Percentiles rank a stretch among this genome's conserved stretches.
Evolutionary conservation across 2,113 vertebrate species (phyloP).

Genomic region (Colius striatus): DNA sequence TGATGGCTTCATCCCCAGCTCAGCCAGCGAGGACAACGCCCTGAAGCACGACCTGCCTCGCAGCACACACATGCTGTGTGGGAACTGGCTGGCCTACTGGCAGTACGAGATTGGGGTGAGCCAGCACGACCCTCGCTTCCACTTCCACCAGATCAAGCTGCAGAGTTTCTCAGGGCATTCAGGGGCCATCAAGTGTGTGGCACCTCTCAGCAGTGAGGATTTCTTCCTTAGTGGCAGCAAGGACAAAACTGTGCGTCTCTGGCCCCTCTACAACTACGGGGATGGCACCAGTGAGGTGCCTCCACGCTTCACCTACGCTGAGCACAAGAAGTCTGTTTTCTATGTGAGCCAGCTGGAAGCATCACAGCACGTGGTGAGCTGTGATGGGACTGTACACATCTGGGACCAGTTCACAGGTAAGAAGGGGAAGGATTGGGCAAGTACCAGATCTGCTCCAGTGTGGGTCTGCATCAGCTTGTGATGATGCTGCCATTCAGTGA

Average conservation of each 20-base stretch:
- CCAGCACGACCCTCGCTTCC: conserved; percentile 93
- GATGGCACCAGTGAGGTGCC: conserved; percentile 89
- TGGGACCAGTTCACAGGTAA: conserved; percentile 97
- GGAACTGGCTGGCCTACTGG: conserved; percentile 99
- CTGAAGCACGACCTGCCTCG: conserved; percentile 92
- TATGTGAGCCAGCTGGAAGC: conserved; percentile 91
- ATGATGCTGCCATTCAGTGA: too few relatives aligned
- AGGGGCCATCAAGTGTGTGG: conserved; percentile 90
- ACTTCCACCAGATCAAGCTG: conserved; percentile 97
- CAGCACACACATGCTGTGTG: conserved; percentile 87
- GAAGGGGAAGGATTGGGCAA: background rate
- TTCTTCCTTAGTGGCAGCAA: conserved; percentile 97
- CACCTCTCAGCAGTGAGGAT: conserved; percentile 88
- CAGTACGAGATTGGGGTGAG: conserved; percentile 96
- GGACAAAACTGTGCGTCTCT: conserved; percentile 94
- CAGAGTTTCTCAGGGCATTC: conserved; percentile 94
- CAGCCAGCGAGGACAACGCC: conserved; percentile 78
- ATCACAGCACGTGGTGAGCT: conserved; percentile 93
- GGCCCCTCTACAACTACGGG: conserved; percentile 93
- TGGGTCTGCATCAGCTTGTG: too few relatives aligned
- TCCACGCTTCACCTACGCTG: conserved; percentile 83
- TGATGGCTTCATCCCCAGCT: conserved; percentile 58
- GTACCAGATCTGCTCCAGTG: too few relatives aligned
- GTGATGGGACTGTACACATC: conserved; percentile 92
- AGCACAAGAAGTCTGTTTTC: conserved; percentile 93